Evolutionary conservation across 2,888 invertebrate genomes (phyloP).

Genomic region (Perizoma affinitatum): DNA sequence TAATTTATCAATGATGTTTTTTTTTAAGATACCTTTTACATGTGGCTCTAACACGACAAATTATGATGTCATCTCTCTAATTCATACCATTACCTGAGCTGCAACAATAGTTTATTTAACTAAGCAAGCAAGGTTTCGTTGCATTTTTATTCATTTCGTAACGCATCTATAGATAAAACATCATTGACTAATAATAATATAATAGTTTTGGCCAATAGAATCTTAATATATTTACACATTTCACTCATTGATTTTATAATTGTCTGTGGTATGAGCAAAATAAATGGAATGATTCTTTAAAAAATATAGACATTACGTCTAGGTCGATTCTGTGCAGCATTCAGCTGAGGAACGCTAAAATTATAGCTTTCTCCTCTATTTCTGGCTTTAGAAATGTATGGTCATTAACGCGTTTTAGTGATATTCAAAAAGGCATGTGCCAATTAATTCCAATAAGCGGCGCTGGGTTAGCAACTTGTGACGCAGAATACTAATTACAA

Average conservation of each 20-base stretch:
- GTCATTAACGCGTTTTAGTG: too few relatives aligned
- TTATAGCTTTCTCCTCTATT: too few relatives aligned
- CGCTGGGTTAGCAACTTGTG: too few relatives aligned
- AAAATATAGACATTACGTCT: background rate
- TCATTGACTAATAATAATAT: conserved; percentile 1
- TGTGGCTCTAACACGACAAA: background rate
- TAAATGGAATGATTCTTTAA: background rate
- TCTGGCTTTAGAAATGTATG: too few relatives aligned
- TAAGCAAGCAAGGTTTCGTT: too few relatives aligned
- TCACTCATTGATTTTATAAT: conserved; percentile 30
- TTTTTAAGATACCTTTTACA: background rate
- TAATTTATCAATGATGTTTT: conserved; percentile 8
- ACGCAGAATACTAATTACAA: too few relatives aligned
- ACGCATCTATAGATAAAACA: conserved; percentile 5
- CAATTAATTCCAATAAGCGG: too few relatives aligned
- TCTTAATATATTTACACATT: conserved; percentile 57
- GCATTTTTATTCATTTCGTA: background rate
- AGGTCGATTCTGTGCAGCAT: too few relatives aligned
- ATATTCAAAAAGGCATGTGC: too few relatives aligned
- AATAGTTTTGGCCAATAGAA: conserved; percentile 57
- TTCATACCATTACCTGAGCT: background rate
- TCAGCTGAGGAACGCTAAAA: too few relatives aligned
- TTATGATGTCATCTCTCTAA: background rate
- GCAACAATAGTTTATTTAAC: background rate
- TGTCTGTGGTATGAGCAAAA: conserved; percentile 17